phyloP scores from a whole-genome alignment of 2,797 vertebrate genomes.

The Anas bernieri region DNA sequence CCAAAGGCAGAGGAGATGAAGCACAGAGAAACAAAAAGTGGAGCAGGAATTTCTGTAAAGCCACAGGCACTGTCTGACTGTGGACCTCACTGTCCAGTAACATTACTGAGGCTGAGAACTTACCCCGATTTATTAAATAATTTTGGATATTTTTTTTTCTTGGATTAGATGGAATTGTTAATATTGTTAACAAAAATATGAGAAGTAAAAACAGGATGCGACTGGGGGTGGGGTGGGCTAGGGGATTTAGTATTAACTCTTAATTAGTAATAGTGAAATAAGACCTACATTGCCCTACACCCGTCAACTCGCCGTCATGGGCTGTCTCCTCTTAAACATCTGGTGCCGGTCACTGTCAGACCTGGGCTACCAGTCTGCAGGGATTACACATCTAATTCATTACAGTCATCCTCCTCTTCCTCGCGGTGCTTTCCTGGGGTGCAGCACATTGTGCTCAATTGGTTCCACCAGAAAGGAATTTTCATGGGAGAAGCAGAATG shows the following conservation, averaged over 20 bases:
- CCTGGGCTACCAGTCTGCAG: neutral
- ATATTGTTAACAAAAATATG: neutral
- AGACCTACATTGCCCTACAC: neutral
- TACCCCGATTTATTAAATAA: neutral
- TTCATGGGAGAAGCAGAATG: slow-evolving; percentile 23
- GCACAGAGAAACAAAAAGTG: neutral
- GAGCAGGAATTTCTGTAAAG: neutral
- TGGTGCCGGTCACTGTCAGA: neutral
- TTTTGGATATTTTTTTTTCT: neutral
- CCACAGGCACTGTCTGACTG: too few species aligned
- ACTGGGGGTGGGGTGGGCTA: neutral
- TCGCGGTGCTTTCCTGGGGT: neutral
- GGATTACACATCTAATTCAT: slow-evolving; percentile 1
- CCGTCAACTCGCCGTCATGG: rapidly evolving
- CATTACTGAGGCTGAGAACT: neutral
- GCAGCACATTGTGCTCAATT: neutral
- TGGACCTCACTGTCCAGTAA: neutral
- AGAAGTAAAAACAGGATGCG: neutral
- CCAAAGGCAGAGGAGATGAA: neutral
- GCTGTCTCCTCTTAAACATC: neutral
- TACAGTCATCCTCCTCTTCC: neutral
- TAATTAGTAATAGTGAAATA: neutral
- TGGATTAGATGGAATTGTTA: neutral
- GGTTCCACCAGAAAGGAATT: slow-evolving; percentile 50
- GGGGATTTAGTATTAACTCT: neutral